phyloP scores from a whole-genome alignment of 2,113 vertebrate genomes.

The Thamnophis sirtalis region DNA sequence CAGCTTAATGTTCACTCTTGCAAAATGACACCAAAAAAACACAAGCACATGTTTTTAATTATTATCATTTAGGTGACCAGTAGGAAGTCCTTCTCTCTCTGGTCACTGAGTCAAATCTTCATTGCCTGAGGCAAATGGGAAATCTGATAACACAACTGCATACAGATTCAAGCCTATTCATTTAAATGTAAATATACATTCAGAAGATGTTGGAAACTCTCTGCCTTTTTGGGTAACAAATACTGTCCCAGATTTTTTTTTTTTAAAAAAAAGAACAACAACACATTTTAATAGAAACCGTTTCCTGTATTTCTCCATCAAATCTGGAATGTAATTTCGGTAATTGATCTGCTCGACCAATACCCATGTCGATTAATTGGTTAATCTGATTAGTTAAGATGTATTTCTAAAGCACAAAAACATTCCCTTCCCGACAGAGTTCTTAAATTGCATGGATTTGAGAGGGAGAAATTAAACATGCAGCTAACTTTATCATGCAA shows the following conservation, averaged over 20 bases:
- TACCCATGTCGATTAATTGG: background rate
- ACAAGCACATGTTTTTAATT: background rate
- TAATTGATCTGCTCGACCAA: constrained; percentile 17
- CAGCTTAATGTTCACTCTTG: background rate
- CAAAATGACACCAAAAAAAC: background rate
- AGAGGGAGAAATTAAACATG: background rate
- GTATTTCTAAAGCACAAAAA: constrained; percentile 11
- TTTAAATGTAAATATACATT: background rate
- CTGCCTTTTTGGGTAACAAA: background rate
- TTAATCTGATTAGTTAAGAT: background rate
- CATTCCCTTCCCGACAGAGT: constrained; percentile 7
- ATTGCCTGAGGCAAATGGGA: background rate
- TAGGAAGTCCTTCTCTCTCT: background rate
- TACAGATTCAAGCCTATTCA: background rate
- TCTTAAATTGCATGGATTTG: background rate
- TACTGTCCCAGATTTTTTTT: background rate
- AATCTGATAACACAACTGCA: background rate
- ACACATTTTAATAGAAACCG: background rate
- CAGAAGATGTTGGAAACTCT: too few species aligned
- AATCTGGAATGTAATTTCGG: background rate
- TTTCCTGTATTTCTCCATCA: background rate
- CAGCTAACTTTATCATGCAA: background rate
- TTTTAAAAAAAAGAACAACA: background rate
- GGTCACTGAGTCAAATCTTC: background rate
- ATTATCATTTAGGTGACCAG: background rate